A percentile compares a stretch with the other conserved stretches of the same genome.
These are phyloP conservation scores for Chaetops frenatus DNA, from an alignment of 2,113 vertebrate species.

Conservation along the genomic window DNA sequence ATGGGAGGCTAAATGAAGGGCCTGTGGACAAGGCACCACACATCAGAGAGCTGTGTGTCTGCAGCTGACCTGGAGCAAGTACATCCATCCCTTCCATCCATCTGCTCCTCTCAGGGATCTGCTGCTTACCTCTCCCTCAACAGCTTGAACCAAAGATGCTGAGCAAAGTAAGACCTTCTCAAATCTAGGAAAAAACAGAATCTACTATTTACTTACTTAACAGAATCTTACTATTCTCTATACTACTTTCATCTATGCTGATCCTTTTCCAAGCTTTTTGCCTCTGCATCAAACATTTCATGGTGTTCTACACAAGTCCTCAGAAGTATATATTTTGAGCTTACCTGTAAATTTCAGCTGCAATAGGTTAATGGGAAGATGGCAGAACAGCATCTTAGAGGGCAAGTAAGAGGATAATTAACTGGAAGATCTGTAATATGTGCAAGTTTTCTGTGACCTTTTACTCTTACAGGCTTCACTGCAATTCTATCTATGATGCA, in stretches of 20 bases:
- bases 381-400: background rate
- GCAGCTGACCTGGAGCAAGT: background rate
- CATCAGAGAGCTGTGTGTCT: background rate
- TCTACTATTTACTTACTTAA: no score
- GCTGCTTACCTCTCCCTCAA: background rate
- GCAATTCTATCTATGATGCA: background rate
- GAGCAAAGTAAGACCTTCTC: background rate
- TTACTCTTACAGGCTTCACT: background rate
- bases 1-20: background rate
- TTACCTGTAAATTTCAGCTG: background rate
- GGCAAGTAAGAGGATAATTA: background rate
- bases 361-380: background rate
- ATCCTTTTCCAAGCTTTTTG: background rate
- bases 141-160: background rate
- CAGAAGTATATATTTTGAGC: background rate
- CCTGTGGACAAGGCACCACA: background rate
- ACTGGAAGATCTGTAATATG: background rate
- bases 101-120: background rate
- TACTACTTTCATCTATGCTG: background rate
- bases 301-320: background rate
- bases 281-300: background rate
- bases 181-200: background rate
- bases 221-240: no score
- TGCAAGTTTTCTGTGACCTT: background rate
- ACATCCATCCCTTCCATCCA: rapidly evolving